Base-by-base conservation (phyloP, 2,113 vertebrate species). In the Cryptotis parvus region DNA sequence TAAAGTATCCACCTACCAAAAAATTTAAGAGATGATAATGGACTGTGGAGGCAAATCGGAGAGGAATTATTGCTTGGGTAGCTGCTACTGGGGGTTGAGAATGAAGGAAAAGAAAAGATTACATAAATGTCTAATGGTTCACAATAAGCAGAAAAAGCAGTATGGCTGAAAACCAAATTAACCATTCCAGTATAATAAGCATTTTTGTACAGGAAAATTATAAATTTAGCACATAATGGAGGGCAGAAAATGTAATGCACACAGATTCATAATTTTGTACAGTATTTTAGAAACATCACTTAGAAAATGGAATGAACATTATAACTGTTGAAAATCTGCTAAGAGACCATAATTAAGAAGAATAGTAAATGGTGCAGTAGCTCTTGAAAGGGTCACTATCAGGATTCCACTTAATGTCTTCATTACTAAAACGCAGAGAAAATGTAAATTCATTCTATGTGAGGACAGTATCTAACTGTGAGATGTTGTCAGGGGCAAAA, bases 341-440 rank as follows among this genome's bases (percentile, higher is more conserved):
- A 91, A 91, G 49, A 94, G 93, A 75, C 33, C 65, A 84, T 93
- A 96, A 95, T 96, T 95, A 96, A 95, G 90, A 72, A 80, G 88
- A 92, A 88, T 73, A 86, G 87, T 90, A 95, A 95, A 96, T 92
- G 86, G 80, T 89, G 76, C 49, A 72, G 95, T 82, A n/a, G 79
- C 65, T 92, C 12, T 69, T 80, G 45, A 94, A 95, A 94, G 80
- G 68, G 86, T 91, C 83, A 91, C 93, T 88, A 87, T 92, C 45
- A 61, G 84, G 58, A 94, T 74, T 85, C 63, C 29, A 95, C 35
- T 95, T 93, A 95, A 88, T 79, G 55, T 87, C 80, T 95, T 92
- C 80, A 94, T 94, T 94, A 89, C 45, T 70, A 88, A 92, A 89
- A 41, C 91, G 76, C 37, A 92, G 66, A 1, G 7, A 87, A 92